phyloP scores from a whole-genome alignment of 2,797 vertebrate species.

The Miichthys miiuy region DNA sequence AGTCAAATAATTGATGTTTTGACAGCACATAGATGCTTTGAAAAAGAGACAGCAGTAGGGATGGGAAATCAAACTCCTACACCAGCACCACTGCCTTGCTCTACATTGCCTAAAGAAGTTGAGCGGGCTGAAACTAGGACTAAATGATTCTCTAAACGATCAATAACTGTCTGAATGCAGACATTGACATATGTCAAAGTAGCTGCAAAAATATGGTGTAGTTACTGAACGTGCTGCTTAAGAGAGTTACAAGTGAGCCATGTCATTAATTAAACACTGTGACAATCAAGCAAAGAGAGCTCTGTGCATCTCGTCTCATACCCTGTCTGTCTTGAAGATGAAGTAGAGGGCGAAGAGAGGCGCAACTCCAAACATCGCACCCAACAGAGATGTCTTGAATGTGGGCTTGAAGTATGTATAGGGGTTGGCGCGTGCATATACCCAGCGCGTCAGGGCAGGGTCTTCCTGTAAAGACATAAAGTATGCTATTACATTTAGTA shows the following conservation, averaged over 20 bases:
- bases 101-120: neutral
- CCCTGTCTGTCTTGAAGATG: constrained; percentile 87
- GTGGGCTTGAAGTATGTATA: constrained; percentile 87
- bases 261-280: neutral
- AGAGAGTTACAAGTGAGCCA: no score
- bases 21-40: neutral
- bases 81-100: neutral
- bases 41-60: neutral
- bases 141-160: neutral
- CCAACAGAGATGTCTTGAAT: constrained; percentile 88
- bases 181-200: neutral
- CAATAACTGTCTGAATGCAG: neutral
- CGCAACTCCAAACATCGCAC: constrained; percentile 75
- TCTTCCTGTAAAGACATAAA: constrained; percentile 86
- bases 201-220: neutral
- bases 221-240: neutral
- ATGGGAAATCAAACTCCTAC: neutral
- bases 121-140: neutral
- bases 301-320: constrained; percentile 72
- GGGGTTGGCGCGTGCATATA: constrained; percentile 85
- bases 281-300: neutral
- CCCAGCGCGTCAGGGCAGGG: constrained; percentile 91
- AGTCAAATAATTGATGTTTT: neutral
- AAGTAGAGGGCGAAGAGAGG: constrained; percentile 86
- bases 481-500: constrained; percentile 1